Conservation (phyloP, 1,140 invertebrate genomes). For the Psix sp. region DNA sequence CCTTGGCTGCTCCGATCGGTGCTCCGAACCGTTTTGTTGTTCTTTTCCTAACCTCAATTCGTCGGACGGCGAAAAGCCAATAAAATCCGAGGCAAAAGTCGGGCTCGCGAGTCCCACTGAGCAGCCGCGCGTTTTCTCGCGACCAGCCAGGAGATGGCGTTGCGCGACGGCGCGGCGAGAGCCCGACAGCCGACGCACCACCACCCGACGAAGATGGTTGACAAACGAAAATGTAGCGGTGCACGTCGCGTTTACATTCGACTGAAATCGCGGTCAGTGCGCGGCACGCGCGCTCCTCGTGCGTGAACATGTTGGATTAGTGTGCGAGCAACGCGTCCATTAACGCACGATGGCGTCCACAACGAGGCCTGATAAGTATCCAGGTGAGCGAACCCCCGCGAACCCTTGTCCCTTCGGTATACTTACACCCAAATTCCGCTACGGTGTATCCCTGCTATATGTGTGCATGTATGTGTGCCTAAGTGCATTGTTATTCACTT, state of each 20-base stretch:
- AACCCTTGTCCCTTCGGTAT: neutral
- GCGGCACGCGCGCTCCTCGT: slow-evolving; percentile 64
- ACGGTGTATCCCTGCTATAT: neutral
- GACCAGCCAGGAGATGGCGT: slow-evolving; percentile 18
- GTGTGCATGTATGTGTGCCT: slow-evolving; percentile 4
- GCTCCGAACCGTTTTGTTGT: neutral
- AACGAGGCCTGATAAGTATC: slow-evolving; percentile 73
- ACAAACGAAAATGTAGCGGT: slow-evolving; percentile 76
- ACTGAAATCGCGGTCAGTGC: slow-evolving; percentile 70
- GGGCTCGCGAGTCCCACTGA: no score
- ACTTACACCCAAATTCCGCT: neutral
- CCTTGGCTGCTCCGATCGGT: no score
- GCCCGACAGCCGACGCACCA: slow-evolving; percentile 36
- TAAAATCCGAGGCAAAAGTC: slow-evolving; percentile 13
- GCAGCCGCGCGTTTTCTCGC: slow-evolving; percentile 13
- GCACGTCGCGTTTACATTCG: slow-evolving; percentile 73
- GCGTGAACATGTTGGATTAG: slow-evolving; percentile 70
- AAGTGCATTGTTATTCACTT: neutral
- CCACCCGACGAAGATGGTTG: slow-evolving; percentile 70
- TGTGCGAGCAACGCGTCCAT: slow-evolving; percentile 52
- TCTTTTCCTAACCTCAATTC: slow-evolving; percentile 4
- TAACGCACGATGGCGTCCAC: slow-evolving; percentile 70
- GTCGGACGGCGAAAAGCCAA: slow-evolving; percentile 13
- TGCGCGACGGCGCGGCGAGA: slow-evolving; percentile 27
- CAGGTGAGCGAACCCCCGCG: slow-evolving; percentile 63